A percentile compares a stretch with the other conserved stretches of the same genome.
Evolutionary conservation across 2,888 invertebrate genomes (phyloP).

Genomic region (Acutogordius australiensis): DNA sequence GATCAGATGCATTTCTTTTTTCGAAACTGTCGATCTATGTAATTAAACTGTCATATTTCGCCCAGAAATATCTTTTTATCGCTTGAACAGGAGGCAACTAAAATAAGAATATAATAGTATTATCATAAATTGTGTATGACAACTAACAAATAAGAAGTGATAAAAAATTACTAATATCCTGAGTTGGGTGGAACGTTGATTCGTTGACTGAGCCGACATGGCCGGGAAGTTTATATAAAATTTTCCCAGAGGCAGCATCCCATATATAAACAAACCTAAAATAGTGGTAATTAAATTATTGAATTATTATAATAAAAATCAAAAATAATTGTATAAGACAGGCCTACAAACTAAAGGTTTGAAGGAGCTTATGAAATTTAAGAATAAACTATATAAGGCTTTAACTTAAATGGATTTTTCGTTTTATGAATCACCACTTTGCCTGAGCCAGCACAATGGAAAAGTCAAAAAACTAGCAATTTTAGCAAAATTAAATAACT

Average conservation of each 20-base stretch:
- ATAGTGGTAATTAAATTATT: too few species aligned
- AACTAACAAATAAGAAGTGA: conserved; percentile 8
- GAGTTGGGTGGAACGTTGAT: conserved; percentile 67
- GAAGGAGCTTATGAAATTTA: too few species aligned
- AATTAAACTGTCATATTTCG: conserved; percentile 51
- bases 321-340: neutral
- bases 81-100: conserved; percentile 62
- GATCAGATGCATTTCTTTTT: too few species aligned
- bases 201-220: conserved; percentile 91
- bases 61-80: conserved; percentile 82
- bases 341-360: too few species aligned
- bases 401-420: too few species aligned
- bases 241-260: conserved; percentile 67
- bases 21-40: too few species aligned
- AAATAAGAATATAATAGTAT: conserved; percentile 20
- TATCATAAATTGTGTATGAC: conserved; percentile 12
- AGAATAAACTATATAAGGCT: too few species aligned
- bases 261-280: conserved; percentile 73
- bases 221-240: conserved; percentile 80
- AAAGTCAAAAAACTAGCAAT: too few species aligned
- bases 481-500: too few species aligned
- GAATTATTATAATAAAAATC: neutral
- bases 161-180: conserved; percentile 41
- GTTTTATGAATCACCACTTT: too few species aligned
- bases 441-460: too few species aligned